Conservation (phyloP, 2,888 invertebrate genomes). For the Eupeodes latifasciatus region DNA sequence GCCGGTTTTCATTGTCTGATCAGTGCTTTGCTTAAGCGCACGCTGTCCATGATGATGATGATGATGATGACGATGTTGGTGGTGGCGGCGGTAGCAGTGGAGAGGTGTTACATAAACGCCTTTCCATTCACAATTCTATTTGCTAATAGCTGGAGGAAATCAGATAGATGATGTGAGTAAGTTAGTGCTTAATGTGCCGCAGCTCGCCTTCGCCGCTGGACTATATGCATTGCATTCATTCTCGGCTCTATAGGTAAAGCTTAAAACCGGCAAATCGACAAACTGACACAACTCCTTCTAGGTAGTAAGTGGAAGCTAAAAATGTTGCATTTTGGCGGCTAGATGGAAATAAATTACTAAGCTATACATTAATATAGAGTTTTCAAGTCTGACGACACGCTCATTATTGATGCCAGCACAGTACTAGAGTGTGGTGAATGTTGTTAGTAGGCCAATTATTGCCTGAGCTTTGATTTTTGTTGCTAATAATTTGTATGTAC, state of each 20-base stretch:
- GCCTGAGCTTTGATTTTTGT: conserved; percentile 28
- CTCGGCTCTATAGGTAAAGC: conserved; percentile 12
- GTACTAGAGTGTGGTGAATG: conserved; percentile 35
- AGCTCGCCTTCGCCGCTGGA: background rate
- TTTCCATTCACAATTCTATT: conserved; percentile 46
- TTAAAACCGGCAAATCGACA: conserved; percentile 31
- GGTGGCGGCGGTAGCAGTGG: background rate
- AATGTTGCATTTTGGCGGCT: conserved; percentile 18
- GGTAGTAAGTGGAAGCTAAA: conserved; percentile 36
- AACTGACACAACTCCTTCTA: conserved; percentile 44
- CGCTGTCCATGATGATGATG: background rate
- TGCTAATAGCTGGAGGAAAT: conserved; percentile 36
- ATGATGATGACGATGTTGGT: background rate
- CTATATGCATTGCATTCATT: conserved; percentile 25
- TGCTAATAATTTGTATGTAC: background rate
- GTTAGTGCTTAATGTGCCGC: background rate
- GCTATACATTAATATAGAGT: conserved; percentile 14
- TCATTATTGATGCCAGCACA: conserved; percentile 34
- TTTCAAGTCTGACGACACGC: conserved; percentile 43
- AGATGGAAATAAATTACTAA: conserved; percentile 9
- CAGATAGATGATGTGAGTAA: conserved; percentile 20
- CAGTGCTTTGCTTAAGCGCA: background rate
- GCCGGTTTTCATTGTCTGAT: conserved; percentile 18
- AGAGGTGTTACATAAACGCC: conserved; percentile 29
- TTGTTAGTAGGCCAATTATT: conserved; percentile 41